A percentile compares a stretch with the other conserved stretches of the same genome.
phyloP scores from a whole-genome alignment of 2,797 vertebrate species.

The Anguilla marmorata region DNA sequence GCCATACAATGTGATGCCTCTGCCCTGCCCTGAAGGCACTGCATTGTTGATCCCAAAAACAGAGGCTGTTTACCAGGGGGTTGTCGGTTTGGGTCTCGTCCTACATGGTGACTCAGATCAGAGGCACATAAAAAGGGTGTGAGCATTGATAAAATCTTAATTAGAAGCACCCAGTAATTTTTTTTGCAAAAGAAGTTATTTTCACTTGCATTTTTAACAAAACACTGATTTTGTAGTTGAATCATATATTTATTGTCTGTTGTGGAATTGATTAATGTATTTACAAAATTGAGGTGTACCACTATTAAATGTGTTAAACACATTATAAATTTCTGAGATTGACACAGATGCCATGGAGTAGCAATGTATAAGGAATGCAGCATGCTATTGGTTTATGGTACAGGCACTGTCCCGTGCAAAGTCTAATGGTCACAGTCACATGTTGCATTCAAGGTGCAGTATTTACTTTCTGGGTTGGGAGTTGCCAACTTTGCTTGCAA shows the following conservation, averaged over 20 bases:
- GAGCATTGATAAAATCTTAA: background rate
- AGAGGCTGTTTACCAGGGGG: slow-evolving; percentile 1
- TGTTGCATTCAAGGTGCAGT: background rate
- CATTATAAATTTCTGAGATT: background rate
- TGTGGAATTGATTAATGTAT: background rate
- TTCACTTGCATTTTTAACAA: background rate
- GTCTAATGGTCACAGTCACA: background rate
- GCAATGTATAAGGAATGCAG: background rate
- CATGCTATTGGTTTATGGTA: background rate
- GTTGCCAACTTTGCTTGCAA: background rate
- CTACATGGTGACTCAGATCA: background rate
- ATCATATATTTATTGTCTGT: background rate
- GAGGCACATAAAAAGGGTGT: background rate
- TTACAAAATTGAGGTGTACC: background rate
- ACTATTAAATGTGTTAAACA: background rate
- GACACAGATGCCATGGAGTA: background rate
- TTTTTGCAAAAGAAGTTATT: background rate
- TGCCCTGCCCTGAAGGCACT: background rate
- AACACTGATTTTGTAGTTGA: background rate
- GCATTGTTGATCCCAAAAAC: background rate
- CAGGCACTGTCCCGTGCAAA: background rate
- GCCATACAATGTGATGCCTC: background rate
- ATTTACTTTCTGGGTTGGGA: background rate
- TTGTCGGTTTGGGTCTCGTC: background rate
- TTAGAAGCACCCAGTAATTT: background rate